Base-by-base conservation (phyloP, 2,888 invertebrate species). In the Calliopum simillimum region DNA sequence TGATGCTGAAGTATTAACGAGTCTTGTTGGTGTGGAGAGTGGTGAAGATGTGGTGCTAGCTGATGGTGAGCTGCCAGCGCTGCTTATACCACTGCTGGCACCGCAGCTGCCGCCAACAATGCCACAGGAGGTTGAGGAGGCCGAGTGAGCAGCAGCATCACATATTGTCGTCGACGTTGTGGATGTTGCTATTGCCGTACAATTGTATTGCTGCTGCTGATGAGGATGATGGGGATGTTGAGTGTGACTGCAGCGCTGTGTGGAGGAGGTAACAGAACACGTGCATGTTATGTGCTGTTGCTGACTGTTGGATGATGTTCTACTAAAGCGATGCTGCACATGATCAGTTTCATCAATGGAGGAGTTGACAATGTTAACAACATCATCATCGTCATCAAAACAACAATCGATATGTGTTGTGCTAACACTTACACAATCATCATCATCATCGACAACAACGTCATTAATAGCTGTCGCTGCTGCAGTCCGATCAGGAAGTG, bases 11-110 rank as follows among this genome's bases (percentile, higher is more conserved):
- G 73, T 19, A 74, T 74, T 68, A 80, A 80, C 73, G 79, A 78
- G 79, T 76, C 84, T 79, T 78, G 84, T 85, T 61, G 83, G 83
- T 74, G 84, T 82, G 69, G 83, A 84, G 19, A 82, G 76, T 68
- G 83, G 84, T 69, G 83, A 82, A 51, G 82, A 83, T 58, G 81
- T 77, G 46, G 84, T 83, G 73, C 84, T 83, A 70, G 77, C 80
- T 72, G 83, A 83, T 69, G 84, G 79, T 53, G 85, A 82, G 69
- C 84, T 84, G 70, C 80, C 74, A 58, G 79, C 79, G 72, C 81
- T 84, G 77, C 84, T 84, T 64, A 82, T 72, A 74, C 81, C 84
- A 76, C 83, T 85, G 64, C 76, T 77, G 66, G 79, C 79, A 61
- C 77, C 80, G 51, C 64, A 69, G 72, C 11, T 51, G 33, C 21